phyloP scores from a whole-genome alignment of 2,113 vertebrate species.

The Otus sunia region DNA sequence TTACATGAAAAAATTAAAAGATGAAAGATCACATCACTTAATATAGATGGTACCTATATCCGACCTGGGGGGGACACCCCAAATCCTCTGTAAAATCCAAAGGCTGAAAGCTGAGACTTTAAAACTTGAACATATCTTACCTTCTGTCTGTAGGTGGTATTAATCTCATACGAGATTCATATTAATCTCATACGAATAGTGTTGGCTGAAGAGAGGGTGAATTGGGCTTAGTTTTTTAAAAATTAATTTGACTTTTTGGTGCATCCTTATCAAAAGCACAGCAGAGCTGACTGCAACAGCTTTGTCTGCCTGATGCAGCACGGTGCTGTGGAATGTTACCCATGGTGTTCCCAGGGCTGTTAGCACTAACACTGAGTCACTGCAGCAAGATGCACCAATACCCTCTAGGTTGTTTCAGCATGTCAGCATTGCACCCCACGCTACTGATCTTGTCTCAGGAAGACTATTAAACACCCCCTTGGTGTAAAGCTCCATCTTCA shows the following conservation, averaged over 20 bases:
- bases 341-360: rapidly evolving
- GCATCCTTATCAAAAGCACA: neutral
- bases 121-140: neutral
- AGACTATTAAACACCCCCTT: neutral
- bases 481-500: neutral
- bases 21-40: neutral
- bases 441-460: neutral
- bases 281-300: neutral
- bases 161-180: neutral
- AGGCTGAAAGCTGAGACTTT: neutral
- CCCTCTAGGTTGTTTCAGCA: neutral
- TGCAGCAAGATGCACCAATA: neutral
- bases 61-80: rapidly evolving
- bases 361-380: rapidly evolving
- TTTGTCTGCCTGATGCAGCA: neutral
- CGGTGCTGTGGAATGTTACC: neutral
- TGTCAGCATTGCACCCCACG: neutral
- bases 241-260: neutral
- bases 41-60: neutral
- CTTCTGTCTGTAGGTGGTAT: neutral
- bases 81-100: neutral
- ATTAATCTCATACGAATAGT: neutral
- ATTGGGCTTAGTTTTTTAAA: neutral
- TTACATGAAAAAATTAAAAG: neutral
- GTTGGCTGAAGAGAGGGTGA: neutral